These are phyloP conservation scores for Mesorhabditis belari DNA, from an alignment of 2,888 invertebrate genomes.

Conservation along the genomic window DNA sequence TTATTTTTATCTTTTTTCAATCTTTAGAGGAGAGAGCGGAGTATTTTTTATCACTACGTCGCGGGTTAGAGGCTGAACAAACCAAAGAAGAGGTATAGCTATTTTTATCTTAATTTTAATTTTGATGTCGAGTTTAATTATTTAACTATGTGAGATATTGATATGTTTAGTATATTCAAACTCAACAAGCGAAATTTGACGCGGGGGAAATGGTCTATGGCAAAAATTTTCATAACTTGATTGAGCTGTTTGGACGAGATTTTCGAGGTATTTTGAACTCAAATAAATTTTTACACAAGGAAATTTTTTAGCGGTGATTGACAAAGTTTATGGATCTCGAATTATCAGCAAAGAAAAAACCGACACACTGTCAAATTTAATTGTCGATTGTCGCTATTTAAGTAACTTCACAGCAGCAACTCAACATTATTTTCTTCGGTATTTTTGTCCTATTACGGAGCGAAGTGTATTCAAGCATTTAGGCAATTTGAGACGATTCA, in stretches of 20 bases:
- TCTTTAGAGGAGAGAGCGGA: neutral
- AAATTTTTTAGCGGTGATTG: neutral
- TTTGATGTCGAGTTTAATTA: neutral
- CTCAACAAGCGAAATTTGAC: no score
- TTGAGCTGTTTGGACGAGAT: neutral
- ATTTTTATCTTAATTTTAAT: neutral
- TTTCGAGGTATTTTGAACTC: neutral
- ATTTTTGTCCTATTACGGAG: no score
- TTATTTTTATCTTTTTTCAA: neutral
- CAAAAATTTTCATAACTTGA: neutral
- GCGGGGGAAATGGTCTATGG: neutral
- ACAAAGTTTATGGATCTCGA: neutral
- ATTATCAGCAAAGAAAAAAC: neutral
- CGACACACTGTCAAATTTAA: neutral
- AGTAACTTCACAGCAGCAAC: no score
- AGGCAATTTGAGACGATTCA: neutral
- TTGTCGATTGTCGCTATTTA: neutral
- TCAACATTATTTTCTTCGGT: no score
- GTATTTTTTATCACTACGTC: neutral
- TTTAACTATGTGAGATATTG: neutral
- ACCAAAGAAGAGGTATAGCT: neutral
- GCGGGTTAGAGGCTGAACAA: neutral
- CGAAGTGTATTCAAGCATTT: no score
- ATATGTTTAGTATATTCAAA: no score
- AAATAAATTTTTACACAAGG: neutral